phyloP scores from a whole-genome alignment of 1,140 invertebrate genomes.

The Acyrthosiphon pisum region DNA sequence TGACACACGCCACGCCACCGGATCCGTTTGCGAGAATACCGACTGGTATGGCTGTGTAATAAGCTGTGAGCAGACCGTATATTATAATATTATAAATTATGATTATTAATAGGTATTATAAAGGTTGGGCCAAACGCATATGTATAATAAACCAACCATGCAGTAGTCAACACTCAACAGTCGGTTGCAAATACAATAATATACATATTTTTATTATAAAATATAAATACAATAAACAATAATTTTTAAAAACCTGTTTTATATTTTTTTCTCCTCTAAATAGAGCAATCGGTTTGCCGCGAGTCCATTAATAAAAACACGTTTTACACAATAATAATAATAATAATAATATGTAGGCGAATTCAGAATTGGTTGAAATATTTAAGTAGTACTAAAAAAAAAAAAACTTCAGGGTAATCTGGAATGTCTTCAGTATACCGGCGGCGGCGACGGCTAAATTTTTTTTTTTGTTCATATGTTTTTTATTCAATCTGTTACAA shows the following conservation, averaged over 20 bases:
- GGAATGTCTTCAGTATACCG: neutral
- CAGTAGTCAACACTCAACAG: neutral
- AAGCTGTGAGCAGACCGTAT: neutral
- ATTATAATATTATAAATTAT: neutral
- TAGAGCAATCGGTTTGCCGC: neutral
- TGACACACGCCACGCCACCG: neutral
- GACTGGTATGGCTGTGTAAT: neutral
- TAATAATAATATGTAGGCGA: neutral
- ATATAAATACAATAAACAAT: conserved; percentile 29
- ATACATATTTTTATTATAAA: neutral
- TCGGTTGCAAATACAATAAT: neutral
- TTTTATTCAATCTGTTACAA: too few relatives aligned
- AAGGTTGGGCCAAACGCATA: neutral
- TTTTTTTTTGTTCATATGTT: too few relatives aligned
- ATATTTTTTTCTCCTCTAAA: neutral
- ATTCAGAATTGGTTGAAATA: neutral
- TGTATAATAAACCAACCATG: neutral
- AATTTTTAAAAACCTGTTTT: conserved; percentile 17
- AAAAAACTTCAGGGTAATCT: neutral
- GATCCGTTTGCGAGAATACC: conserved; percentile 14
- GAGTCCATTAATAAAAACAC: conserved; percentile 7
- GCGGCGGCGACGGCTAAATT: neutral
- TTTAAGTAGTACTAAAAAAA: neutral
- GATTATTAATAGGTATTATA: conserved; percentile 4
- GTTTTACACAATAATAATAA: conserved; percentile 31